Conservation (phyloP, 2,113 vertebrate genomes). For the Albula glossodonta region DNA sequence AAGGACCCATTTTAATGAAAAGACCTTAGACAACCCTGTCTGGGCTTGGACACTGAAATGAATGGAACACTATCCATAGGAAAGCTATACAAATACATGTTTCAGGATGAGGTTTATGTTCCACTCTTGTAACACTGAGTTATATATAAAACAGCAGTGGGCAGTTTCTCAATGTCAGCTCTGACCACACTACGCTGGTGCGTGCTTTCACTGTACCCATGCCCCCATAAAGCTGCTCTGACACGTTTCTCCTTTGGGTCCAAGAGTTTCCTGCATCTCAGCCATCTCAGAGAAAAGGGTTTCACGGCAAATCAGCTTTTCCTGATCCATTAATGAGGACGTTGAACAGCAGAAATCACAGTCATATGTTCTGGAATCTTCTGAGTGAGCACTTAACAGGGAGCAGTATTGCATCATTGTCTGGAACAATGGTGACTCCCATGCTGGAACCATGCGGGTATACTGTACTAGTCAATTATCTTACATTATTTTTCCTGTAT, state of each 20-base stretch:
- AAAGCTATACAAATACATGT: background rate
- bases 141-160: slow-evolving; percentile 14
- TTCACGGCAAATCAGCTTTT: background rate
- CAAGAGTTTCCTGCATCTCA: background rate
- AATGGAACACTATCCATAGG: slow-evolving; percentile 18
- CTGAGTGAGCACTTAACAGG: slow-evolving; percentile 3
- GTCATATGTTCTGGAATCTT: background rate
- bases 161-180: background rate
- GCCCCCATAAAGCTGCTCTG: slow-evolving; percentile 4
- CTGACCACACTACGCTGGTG: background rate
- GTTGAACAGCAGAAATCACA: background rate
- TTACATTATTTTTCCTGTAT: background rate
- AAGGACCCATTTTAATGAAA: background rate
- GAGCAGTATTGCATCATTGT: background rate
- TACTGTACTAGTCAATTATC: background rate
- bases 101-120: slow-evolving; percentile 23
- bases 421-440: background rate
- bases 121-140: slow-evolving; percentile 23
- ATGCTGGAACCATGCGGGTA: background rate
- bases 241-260: background rate
- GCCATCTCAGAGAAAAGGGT: background rate
- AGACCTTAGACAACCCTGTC: background rate
- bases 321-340: background rate
- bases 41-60: background rate
- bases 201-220: background rate